Evolutionary conservation across 2,113 vertebrate species (phyloP).

Genomic region (Xenopus laevis): DNA sequence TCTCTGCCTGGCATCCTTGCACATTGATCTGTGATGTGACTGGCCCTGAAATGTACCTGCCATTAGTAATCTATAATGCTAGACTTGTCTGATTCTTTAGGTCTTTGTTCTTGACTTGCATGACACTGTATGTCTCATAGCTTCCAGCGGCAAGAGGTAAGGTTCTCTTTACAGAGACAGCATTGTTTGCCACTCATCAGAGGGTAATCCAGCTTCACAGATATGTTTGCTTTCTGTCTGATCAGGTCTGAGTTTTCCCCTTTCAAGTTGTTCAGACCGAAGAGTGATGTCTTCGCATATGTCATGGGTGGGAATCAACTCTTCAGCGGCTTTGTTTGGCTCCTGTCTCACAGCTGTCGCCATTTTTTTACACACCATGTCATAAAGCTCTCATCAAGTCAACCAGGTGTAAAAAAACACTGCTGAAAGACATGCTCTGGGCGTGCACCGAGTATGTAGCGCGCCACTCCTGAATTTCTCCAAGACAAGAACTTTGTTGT

Average conservation of each 20-base stretch:
- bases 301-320: constrained; percentile 67
- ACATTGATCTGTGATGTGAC: too few relatives aligned
- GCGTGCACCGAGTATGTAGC: constrained; percentile 15
- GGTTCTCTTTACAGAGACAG: constrained; percentile 22
- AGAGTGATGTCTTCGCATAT: constrained; percentile 56
- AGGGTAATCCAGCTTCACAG: constrained; percentile 43
- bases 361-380: constrained; percentile 55
- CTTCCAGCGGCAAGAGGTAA: constrained; percentile 6
- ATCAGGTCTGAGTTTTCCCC: constrained; percentile 38
- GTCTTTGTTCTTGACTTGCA: constrained; percentile 15
- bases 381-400: constrained; percentile 75
- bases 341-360: constrained; percentile 52
- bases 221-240: constrained; percentile 45
- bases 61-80: constrained; percentile 7
- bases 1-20: too few relatives aligned
- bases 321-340: constrained; percentile 63
- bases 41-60: constrained; percentile 5
- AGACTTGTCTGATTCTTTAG: constrained; percentile 7
- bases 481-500: constrained; percentile 22
- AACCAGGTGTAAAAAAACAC: constrained; percentile 72
- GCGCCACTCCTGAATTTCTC: constrained; percentile 3
- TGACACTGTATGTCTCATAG: constrained; percentile 6
- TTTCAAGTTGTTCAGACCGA: constrained; percentile 32
- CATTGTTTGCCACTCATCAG: constrained; percentile 32
- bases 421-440: constrained; percentile 63